Base-by-base conservation (phyloP, 2,113 vertebrate genomes). In the Hirundichthys speculiger region DNA sequence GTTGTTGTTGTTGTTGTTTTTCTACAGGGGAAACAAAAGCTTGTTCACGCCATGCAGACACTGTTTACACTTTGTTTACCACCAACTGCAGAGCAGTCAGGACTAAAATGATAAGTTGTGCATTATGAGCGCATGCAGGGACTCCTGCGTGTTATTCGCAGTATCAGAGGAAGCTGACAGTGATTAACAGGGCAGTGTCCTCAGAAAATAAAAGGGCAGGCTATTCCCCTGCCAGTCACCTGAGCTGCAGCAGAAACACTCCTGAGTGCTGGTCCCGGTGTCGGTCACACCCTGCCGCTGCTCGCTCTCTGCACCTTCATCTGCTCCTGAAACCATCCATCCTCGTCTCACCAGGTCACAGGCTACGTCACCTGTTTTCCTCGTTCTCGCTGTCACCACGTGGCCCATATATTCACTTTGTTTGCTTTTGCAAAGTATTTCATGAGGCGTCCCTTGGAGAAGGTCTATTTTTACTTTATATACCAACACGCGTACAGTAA, bases 201-300 rank as follows among this genome's bases (percentile, higher is more conserved):
- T 64, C 2, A 11, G 16, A 55, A 16, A 60, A 56, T 3, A 1
- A 19, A 18, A 19, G 19, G 46, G 47, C 34, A 2, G 22, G n/a
- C 18, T 53, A 52, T 75, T 77, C 78, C 69, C 77, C 64, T 21
- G 73, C 38, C 66, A 41, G 59, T 59, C 58, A 46, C 68, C 75
- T 76, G 65, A 24, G 74, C 69, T 70, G 75, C 78, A 49, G 75
- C 72, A 79, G 69, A 43, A 63, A 46, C 72, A 65, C 73, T 73
- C 75, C 65, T 45, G 60, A 64, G 80, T 46, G 54, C 59, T 64
- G 38, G 34, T 40, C 67, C 60, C 27, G 65, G 74, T 53, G 79
- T 27, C 30, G 74, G 79, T 77, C 84, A 81, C 86, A 77, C 84
- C 80, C 79, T 68, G 64, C 27, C 53, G 18, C 69, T 0, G 48